Evolutionary conservation across 2,888 invertebrate species (phyloP).

Genomic region (Gymnoscelis rufifasciata): DNA sequence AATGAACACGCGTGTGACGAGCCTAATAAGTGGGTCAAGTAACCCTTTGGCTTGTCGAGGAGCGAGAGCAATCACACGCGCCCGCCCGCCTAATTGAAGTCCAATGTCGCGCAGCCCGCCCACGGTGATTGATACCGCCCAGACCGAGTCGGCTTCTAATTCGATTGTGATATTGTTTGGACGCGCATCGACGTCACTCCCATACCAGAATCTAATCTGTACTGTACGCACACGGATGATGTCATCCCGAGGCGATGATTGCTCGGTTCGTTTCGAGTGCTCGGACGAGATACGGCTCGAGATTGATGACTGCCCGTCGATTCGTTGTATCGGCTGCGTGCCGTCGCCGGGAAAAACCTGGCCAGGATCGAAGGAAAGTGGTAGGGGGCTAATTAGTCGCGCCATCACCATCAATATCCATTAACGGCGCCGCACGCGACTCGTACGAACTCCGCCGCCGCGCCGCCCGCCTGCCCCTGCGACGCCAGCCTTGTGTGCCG

Average conservation of each 20-base stretch:
- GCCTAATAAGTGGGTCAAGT: constrained; percentile 74
- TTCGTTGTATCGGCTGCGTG: constrained; percentile 39
- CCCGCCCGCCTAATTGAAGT: constrained; percentile 77
- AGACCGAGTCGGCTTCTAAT: constrained; percentile 64
- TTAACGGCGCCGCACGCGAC: constrained; percentile 77
- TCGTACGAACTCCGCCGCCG: constrained; percentile 37
- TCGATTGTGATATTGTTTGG: constrained; percentile 71
- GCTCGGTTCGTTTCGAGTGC: constrained; percentile 44
- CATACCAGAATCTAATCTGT: constrained; percentile 45
- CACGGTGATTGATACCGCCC: constrained; percentile 75
- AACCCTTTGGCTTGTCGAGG: constrained; percentile 68
- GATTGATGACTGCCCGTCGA: constrained; percentile 49
- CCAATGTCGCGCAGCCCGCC: constrained; percentile 75
- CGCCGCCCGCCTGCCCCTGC: constrained; percentile 30
- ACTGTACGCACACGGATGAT: constrained; percentile 50
- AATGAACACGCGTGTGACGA: constrained; percentile 52
- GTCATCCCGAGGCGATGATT: constrained; percentile 47
- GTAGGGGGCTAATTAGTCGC: constrained; percentile 70
- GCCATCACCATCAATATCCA: constrained; percentile 75
- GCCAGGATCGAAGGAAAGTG: constrained; percentile 44
- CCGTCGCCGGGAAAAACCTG: constrained; percentile 44
- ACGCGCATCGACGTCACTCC: constrained; percentile 55
- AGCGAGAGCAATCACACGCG: constrained; percentile 73
- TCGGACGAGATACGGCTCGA: constrained; percentile 43
- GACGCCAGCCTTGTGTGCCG: constrained; percentile 38